phyloP scores from a whole-genome alignment of 2,888 invertebrate genomes.

The Epinotia bilunana region DNA sequence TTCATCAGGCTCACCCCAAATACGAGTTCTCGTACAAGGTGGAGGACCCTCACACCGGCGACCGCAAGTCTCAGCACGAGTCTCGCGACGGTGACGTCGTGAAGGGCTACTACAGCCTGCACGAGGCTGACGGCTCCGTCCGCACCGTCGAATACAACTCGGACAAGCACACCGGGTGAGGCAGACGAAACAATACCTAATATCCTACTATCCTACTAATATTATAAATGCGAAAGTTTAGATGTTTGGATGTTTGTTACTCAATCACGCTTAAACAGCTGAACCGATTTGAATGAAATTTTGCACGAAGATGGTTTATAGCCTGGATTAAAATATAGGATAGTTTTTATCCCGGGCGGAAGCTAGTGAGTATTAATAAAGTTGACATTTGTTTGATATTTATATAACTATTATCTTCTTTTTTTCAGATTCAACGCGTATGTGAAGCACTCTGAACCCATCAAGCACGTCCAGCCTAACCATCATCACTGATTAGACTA shows the following conservation, averaged over 20 bases:
- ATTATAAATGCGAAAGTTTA: too few relatives aligned
- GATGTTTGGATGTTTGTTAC: too few relatives aligned
- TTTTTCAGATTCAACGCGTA: slow-evolving; percentile 69
- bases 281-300: too few relatives aligned
- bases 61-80: slow-evolving; percentile 83
- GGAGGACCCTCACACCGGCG: slow-evolving; percentile 82
- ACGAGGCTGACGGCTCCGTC: slow-evolving; percentile 83
- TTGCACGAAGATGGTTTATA: too few relatives aligned
- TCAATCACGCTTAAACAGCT: too few relatives aligned
- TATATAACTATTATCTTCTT: not conserved
- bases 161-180: slow-evolving; percentile 80
- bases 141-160: slow-evolving; percentile 83
- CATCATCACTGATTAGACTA: slow-evolving; percentile 27
- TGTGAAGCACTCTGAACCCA: slow-evolving; percentile 65
- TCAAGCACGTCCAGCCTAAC: slow-evolving; percentile 54
- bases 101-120: slow-evolving; percentile 84
- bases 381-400: not conserved
- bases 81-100: slow-evolving; percentile 75
- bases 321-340: too few relatives aligned
- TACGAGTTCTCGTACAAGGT: slow-evolving; percentile 82
- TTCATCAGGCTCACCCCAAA: slow-evolving; percentile 76
- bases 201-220: too few relatives aligned
- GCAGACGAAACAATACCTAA: not conserved
- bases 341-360: too few relatives aligned
- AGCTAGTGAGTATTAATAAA: not conserved